These are phyloP conservation scores for Cabera pusaria DNA, from an alignment of 2,888 invertebrate species.

Conservation along the genomic window DNA sequence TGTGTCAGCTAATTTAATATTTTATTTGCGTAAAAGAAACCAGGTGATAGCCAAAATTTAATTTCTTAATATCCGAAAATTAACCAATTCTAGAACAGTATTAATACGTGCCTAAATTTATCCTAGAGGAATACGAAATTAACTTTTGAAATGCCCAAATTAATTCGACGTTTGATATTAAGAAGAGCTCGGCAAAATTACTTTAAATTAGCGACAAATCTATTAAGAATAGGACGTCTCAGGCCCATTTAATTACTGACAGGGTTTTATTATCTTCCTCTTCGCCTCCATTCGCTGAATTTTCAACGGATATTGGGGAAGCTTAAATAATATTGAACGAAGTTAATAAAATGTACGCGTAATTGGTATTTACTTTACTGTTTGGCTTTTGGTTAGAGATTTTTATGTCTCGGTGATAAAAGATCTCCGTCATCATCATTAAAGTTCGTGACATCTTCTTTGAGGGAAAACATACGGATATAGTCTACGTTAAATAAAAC, in stretches of 20 bases:
- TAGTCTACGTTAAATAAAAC: conserved; percentile 57
- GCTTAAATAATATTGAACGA: conserved; percentile 69
- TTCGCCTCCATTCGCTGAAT: conserved; percentile 65
- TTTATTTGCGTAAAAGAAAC: too few species aligned
- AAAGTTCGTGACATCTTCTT: conserved; percentile 65
- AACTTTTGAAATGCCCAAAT: conserved; percentile 41
- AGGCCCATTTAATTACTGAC: conserved; percentile 79
- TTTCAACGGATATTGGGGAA: conserved; percentile 68
- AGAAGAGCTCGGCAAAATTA: conserved; percentile 59
- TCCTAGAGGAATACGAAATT: conserved; percentile 20
- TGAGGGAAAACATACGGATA: conserved; percentile 65
- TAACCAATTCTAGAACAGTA: conserved; percentile 3
- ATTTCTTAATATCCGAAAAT: not conserved
- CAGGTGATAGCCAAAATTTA: too few species aligned
- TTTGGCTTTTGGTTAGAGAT: conserved; percentile 14
- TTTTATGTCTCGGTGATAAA: conserved; percentile 26
- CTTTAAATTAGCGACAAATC: conserved; percentile 78
- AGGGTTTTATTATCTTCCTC: conserved; percentile 76
- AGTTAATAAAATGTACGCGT: conserved; percentile 44
- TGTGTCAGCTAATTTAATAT: too few species aligned
- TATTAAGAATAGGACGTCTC: conserved; percentile 75
- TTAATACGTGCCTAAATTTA: conserved; percentile 14
- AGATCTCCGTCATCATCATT: conserved; percentile 34
- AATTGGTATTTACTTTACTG: conserved; percentile 30
- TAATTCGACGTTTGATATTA: conserved; percentile 60